Conservation (phyloP, 2,888 invertebrate species). For the Stictocephala bisonia region DNA sequence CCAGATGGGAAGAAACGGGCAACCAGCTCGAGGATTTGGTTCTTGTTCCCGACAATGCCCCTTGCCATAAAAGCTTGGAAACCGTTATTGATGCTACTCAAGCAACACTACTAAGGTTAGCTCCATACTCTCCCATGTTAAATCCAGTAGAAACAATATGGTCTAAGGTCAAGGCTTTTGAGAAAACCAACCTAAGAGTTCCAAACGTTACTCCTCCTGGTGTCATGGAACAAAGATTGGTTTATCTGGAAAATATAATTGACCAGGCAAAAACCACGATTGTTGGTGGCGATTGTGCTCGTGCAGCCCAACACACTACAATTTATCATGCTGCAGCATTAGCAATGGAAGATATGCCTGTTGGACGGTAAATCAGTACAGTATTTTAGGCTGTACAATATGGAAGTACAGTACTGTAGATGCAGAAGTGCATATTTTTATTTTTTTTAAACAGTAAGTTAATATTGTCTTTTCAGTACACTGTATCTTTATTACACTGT, state of each 20-base stretch:
- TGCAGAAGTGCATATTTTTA: background rate
- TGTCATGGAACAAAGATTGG: conserved; percentile 19
- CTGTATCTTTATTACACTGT: background rate
- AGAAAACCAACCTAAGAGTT: conserved; percentile 23
- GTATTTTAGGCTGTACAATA: background rate
- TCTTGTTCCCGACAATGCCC: conserved; percentile 7
- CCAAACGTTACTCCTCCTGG: conserved; percentile 22
- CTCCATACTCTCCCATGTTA: conserved; percentile 48
- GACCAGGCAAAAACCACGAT: conserved; percentile 51
- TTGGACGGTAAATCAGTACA: conserved; percentile 36
- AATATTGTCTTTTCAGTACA: background rate
- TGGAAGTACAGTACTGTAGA: background rate
- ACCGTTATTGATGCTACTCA: background rate
- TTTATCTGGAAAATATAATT: conserved; percentile 51
- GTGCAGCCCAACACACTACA: conserved; percentile 52
- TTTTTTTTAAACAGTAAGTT: background rate
- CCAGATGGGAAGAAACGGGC: conserved; percentile 25
- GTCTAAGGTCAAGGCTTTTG: conserved; percentile 45
- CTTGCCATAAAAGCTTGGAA: conserved; percentile 6
- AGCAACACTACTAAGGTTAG: conserved; percentile 49
- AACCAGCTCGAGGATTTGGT: conserved; percentile 17
- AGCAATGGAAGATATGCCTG: conserved; percentile 50
- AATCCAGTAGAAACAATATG: conserved; percentile 41
- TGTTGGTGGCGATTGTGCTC: conserved; percentile 55
- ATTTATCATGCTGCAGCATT: conserved; percentile 50